Evolutionary conservation across 1,140 invertebrate genomes (phyloP), one percentile per base, ranked within the genome.

Genomic region (Paracyclopina nana): DNA sequence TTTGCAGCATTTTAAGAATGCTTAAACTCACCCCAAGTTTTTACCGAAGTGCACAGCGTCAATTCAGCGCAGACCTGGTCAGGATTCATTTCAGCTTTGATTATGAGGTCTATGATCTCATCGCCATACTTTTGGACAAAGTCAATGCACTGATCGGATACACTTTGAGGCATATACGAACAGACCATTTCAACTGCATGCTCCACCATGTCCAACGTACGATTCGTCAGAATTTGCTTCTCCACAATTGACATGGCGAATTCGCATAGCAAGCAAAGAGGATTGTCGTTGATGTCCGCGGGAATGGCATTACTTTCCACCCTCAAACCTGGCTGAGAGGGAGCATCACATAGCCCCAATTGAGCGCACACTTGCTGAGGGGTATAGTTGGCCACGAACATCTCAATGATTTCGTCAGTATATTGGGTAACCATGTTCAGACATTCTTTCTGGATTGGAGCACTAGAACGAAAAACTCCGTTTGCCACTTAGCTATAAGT

Each of bases 41-140:
- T n/a, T 9, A 20, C 8, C 20, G 34, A 20, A 38, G n/a, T 38
- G 34, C 34, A 38, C n/a, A 38, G 34, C 5, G 34, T 20, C 4
- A 38, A 9, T 8, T 38, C 34, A n/a, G 34, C 20, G 8, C 34
- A 38, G 20, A 38, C 14, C 4, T 16, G n/a, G n/a, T 38, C 20
- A 9, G 34, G 34, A 38, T 38, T 20, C 2, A 38, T n/a, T 20
- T 38, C 34, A 9, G 34, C 20, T n/a, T 38, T 38, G 4, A 38
- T 9, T 5, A 38, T 38, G 2, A 61, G 53, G 8, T 55, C 53
- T 41, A 61, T 56, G 6, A 61, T 43, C 11, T 55, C 52, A 49
- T 61, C 60, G 18, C 58, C 53, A 54, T 61, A 60, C 8, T 38
- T 20, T 6, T 63, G 54, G 5, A 68, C 57, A 41, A 65, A 62